Evolutionary conservation across 2,113 vertebrate species (phyloP), one percentile per base, ranked within the genome.

Genomic region (Leptocoma aspasia): DNA sequence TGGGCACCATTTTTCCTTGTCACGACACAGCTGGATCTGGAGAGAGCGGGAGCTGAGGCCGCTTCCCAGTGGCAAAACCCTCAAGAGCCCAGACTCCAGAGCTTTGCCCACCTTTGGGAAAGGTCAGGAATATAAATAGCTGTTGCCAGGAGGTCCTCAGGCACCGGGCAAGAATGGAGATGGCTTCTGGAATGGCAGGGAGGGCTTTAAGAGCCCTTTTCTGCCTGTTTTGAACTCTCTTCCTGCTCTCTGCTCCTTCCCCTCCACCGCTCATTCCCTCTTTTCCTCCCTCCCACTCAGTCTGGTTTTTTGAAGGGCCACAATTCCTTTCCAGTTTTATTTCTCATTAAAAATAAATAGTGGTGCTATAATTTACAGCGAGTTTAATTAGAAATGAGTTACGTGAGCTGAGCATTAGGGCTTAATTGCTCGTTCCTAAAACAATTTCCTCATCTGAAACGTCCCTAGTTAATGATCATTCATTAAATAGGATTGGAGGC

Each of bases 351-450:
- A 97, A 97, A 96, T 97, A 97, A 97, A 97, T 91, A 97, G 86
- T 44, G 42, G 90, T 94, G 92, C 94, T 79, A 95, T 97, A 96
- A 97, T 97, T 97, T 97, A 97, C 96, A 91, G 89, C 33, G 76
- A 96, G 93, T 94, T 97, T 97, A 97, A 97, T 97, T 97, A 97
- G 96, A 94, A 96, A 97, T 96, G 95, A 97, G 97, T 97, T 97
- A 97, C 76, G 47, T 96, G 94, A 91, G 91, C 89, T 52, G 92
- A 96, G 93, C 95, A 92, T 96, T 92, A 95, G 94, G 82, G 86
- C 92, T 96, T 97, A 97, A 97, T 97, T 97, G 96, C 95, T 97
- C 86, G 2, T 97, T 95, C 95, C 93, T 96, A 95, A 97, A 97
- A 96, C 96, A 96, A 95, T 97, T 97, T 97, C 96, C 96, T 94